Percentiles rank a stretch among this genome's conserved stretches.
Evolutionary conservation across 2,888 invertebrate species (phyloP).

Genomic region (Heteropelma amictum): DNA sequence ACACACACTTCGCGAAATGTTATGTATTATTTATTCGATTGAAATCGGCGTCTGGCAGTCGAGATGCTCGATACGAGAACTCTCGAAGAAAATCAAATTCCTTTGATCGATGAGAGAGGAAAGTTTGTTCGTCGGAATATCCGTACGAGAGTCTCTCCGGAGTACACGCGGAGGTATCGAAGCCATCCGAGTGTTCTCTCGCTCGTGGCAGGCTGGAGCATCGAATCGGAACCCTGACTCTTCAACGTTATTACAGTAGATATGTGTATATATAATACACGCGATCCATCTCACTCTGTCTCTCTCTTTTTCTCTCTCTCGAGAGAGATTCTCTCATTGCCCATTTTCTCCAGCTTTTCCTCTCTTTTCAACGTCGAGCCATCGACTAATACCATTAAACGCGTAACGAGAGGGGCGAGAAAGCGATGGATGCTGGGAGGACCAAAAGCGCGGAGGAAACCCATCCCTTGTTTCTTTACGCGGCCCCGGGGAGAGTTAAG

Average conservation of each 20-base stretch:
- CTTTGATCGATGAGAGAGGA: constrained; percentile 56
- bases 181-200: constrained; percentile 37
- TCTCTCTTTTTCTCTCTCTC: constrained; percentile 6
- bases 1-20: constrained; percentile 16
- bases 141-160: constrained; percentile 29
- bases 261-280: no score
- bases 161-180: constrained; percentile 14
- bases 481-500: constrained; percentile 8
- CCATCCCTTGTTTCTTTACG: background rate
- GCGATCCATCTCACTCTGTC: constrained; percentile 4
- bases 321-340: constrained; percentile 30
- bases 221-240: constrained; percentile 55
- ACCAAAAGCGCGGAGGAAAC: constrained; percentile 25
- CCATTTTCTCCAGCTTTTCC: constrained; percentile 24
- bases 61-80: background rate
- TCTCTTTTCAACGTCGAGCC: constrained; percentile 35
- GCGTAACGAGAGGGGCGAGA: constrained; percentile 40
- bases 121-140: constrained; percentile 51
- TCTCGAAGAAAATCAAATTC: constrained; percentile 48
- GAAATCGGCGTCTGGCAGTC: constrained; percentile 27
- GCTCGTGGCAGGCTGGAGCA: constrained; percentile 37
- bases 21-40: constrained; percentile 41
- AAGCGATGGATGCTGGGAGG: constrained; percentile 37
- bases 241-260: constrained; percentile 45
- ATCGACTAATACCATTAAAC: constrained; percentile 62